Evolutionary conservation across 2,888 invertebrate genomes (phyloP).

Genomic region (Acheta domesticus): DNA sequence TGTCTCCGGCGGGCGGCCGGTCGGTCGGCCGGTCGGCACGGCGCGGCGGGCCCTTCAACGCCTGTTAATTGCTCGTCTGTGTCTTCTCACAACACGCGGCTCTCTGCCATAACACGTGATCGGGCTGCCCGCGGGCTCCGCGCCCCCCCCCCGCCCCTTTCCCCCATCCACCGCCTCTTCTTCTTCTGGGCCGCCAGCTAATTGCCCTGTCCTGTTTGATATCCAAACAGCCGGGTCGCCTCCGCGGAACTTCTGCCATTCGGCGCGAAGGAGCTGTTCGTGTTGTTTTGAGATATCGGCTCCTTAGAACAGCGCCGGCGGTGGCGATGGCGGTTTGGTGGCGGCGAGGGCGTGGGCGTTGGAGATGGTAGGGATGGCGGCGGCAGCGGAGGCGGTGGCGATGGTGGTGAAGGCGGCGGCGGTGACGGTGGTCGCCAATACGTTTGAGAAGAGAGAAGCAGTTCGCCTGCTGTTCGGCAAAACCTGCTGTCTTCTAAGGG

Average conservation of each 20-base stretch:
- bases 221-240: constrained; percentile 1
- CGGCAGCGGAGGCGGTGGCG: too few relatives aligned
- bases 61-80: not conserved
- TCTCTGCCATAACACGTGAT: constrained; percentile 2
- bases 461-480: too few relatives aligned
- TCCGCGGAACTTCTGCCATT: not conserved
- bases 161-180: not conserved
- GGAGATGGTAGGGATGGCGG: too few relatives aligned
- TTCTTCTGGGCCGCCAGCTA: not conserved
- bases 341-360: too few relatives aligned
- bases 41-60: not conserved
- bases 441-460: too few relatives aligned
- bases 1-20: too few relatives aligned
- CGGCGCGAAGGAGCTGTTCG: not conserved
- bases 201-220: constrained; percentile 18
- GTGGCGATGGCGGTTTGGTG: too few relatives aligned
- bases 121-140: not conserved
- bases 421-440: too few relatives aligned
- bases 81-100: not conserved
- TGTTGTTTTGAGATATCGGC: not conserved
- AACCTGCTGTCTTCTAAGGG: too few relatives aligned
- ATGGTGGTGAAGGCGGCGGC: too few relatives aligned
- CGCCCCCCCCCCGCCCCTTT: not conserved
- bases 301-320: too few relatives aligned
- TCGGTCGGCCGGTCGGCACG: not conserved